Conservation (phyloP, 2,888 invertebrate species). For the Folsomia manolachei region DNA sequence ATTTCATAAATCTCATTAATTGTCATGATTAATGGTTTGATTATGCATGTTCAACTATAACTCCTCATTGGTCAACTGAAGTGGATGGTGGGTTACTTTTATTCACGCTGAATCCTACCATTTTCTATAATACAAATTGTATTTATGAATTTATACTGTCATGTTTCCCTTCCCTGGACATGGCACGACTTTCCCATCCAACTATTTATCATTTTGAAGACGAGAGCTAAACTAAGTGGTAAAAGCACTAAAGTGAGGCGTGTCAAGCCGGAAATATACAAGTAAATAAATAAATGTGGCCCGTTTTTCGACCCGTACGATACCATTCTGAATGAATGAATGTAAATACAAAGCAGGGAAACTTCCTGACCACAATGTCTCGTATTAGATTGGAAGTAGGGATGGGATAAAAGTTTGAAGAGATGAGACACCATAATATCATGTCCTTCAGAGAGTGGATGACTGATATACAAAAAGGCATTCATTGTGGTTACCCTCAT, state of each 20-base stretch:
- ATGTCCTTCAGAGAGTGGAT: neutral
- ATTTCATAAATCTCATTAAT: neutral
- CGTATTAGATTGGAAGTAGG: neutral
- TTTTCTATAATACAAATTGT: no score
- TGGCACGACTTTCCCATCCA: neutral
- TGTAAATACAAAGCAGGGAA: neutral
- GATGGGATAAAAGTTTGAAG: neutral
- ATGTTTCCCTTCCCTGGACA: neutral
- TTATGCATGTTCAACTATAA: no score
- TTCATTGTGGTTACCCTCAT: neutral
- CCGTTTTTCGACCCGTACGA: neutral
- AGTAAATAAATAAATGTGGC: no score
- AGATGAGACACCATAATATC: neutral
- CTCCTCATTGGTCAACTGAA: neutral
- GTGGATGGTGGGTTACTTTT: neutral
- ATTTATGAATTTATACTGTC: no score
- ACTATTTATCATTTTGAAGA: neutral
- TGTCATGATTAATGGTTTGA: conserved; percentile 6
- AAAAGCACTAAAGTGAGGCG: conserved; percentile 32
- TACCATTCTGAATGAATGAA: neutral
- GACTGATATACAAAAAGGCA: no score
- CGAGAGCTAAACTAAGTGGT: neutral
- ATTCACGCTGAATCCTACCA: no score
- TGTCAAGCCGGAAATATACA: conserved; percentile 48
- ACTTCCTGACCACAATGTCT: neutral